Conservation (phyloP, 2,797 vertebrate genomes). For the Myotis daubentonii region DNA sequence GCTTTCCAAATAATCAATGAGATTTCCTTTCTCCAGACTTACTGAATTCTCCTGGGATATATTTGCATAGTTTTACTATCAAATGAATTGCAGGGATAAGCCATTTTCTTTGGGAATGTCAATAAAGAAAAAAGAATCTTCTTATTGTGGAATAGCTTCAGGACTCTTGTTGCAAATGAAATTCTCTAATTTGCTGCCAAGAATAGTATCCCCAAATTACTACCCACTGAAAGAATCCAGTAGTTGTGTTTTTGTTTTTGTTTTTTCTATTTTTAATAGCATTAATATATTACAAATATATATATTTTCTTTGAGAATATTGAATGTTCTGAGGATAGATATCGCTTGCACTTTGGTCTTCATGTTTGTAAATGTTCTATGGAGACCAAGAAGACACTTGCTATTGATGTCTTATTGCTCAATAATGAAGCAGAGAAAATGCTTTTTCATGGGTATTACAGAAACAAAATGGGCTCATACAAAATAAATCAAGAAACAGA, state of each 20-base stretch:
- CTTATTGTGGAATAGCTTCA: slow-evolving; percentile 25
- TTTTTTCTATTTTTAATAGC: slow-evolving; percentile 54
- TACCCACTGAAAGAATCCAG: not conserved
- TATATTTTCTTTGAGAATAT: slow-evolving; percentile 20
- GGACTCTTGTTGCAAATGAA: slow-evolving; percentile 38
- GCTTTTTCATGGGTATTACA: not conserved
- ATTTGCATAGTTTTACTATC: slow-evolving; percentile 51
- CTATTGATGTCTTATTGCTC: not conserved
- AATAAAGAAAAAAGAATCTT: slow-evolving; percentile 55
- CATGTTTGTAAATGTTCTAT: not conserved
- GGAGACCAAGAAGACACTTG: not conserved
- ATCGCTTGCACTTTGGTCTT: not conserved
- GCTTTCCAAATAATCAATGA: not conserved
- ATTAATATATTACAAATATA: not conserved
- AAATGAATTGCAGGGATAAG: slow-evolving; percentile 31
- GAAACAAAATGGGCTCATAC: not conserved
- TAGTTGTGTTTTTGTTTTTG: slow-evolving; percentile 33
- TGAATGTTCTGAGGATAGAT: slow-evolving; percentile 7
- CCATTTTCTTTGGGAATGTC: slow-evolving; percentile 8
- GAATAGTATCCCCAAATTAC: not conserved
- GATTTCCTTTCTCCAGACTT: not conserved
- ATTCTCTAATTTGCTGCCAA: slow-evolving; percentile 48
- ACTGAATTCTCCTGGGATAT: not conserved
- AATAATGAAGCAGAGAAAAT: slow-evolving; percentile 58
- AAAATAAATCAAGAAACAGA: not conserved